Evolutionary conservation across 1,140 invertebrate genomes (phyloP), one percentile per base, ranked within the genome.

Genomic region (Philotrypesis tridentata): DNA sequence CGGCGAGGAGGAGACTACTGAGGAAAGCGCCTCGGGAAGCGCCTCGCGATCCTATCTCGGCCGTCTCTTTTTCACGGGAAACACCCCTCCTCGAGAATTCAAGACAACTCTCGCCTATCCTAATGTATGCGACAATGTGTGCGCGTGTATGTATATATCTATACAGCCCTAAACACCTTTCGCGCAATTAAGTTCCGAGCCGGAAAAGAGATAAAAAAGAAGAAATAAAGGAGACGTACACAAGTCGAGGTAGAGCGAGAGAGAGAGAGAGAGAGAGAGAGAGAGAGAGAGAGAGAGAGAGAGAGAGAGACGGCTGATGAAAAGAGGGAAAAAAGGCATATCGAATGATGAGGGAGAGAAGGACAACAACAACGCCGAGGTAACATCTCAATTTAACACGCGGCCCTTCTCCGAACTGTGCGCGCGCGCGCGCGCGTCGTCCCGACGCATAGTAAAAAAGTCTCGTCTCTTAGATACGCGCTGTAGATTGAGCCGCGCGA

Each of bases 381-480:
- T 27, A 73, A 73, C 71, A 48, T 73, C 65, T 48, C 43, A 61
- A 76, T 71, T 74, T 74, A 55, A 74, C 71, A 37, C 37, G 37
- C 8, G 61, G 61, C 7, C 40, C 43, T 82, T 82, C 80, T 21
- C 6, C 80, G 80, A 82, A 82, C 33, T 55, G 48, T n/a, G n/a
- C n/a, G n/a, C n/a, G n/a, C n/a, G n/a, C n/a, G n/a, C n/a, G 21
- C 43, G 70, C 33, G 33, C 27, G 2, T 48, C 33, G 48, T n/a
- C n/a, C 40, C n/a, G 55, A 25, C 29, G 73, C 79, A 71, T 55
- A 79, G 78, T n/a, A 70, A 71, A 72, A 72, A 40, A 5, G 17
- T 12, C 17, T 14, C 31, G 7, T 61, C 55, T 80, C 43, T 78
- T 79, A 74, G 80, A 82, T 76, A 81, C 71, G 25, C 72, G 43